These are phyloP conservation scores for Procavia capensis DNA, from an alignment of 2,113 vertebrate genomes.

Conservation along the genomic window DNA sequence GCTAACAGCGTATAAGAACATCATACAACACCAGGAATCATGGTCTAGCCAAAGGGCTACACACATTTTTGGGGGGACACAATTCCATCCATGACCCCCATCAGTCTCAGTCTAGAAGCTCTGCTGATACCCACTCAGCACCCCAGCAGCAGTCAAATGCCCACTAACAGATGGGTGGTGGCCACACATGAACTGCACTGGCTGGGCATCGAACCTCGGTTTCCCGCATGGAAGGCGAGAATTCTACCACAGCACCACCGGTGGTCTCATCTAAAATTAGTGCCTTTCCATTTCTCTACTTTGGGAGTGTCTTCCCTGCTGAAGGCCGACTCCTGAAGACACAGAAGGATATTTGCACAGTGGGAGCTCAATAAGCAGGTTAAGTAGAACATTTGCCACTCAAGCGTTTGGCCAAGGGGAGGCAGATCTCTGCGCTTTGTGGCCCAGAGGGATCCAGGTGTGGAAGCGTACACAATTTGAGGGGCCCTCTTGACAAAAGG, in stretches of 20 bases:
- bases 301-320: not conserved
- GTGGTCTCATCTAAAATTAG: not conserved
- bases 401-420: not conserved
- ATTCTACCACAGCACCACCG: no score
- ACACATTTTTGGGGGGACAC: no score
- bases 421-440: not conserved
- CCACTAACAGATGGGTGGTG: not conserved
- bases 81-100: no score
- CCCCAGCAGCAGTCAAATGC: not conserved
- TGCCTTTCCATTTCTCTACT: accelerated
- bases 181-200: not conserved
- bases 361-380: accelerated
- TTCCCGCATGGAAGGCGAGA: no score
- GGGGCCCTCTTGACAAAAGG: not conserved
- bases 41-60: no score
- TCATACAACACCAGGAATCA: no score
- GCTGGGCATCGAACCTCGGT: not conserved
- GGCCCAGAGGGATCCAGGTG: not conserved
- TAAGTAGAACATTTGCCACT: not conserved
- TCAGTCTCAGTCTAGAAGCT: not conserved
- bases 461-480: not conserved
- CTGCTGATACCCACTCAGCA: not conserved
- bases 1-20: no score
- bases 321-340: not conserved
- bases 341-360: no score